Percentiles rank a stretch among this genome's conserved stretches.
Evolutionary conservation across 2,113 vertebrate genomes (phyloP).

Genomic region (Crotalus viridis): DNA sequence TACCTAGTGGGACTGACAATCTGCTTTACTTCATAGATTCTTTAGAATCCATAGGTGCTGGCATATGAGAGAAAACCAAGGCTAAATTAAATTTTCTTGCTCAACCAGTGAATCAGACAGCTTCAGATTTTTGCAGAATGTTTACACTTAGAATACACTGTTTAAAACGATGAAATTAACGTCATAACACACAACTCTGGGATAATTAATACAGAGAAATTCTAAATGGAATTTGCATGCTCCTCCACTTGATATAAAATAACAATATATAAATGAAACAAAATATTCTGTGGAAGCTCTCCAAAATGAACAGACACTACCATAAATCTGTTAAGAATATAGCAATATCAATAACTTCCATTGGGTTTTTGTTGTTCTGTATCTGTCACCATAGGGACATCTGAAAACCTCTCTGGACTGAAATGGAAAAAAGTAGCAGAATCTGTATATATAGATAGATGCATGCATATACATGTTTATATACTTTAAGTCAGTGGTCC

Average conservation of each 20-base stretch:
- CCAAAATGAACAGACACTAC: background rate
- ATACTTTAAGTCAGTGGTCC: background rate
- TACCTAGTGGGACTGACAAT: background rate
- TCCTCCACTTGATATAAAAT: background rate
- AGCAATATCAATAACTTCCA: background rate
- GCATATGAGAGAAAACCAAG: background rate
- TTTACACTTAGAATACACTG: background rate
- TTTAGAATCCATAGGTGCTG: background rate
- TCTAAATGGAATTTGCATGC: background rate
- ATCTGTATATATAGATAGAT: background rate
- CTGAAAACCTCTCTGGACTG: background rate
- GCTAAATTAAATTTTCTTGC: background rate
- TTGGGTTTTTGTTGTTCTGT: background rate
- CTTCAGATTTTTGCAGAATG: background rate
- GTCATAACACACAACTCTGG: background rate
- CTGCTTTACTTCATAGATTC: background rate
- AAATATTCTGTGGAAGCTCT: background rate
- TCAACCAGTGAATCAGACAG: background rate
- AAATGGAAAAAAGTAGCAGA: background rate
- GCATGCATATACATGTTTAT: background rate
- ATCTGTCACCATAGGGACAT: background rate
- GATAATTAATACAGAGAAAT: background rate
- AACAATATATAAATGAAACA: background rate
- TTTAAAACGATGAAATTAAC: background rate
- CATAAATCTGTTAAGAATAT: background rate